Conservation (phyloP, 2,797 vertebrate genomes). For the Channa striata region DNA sequence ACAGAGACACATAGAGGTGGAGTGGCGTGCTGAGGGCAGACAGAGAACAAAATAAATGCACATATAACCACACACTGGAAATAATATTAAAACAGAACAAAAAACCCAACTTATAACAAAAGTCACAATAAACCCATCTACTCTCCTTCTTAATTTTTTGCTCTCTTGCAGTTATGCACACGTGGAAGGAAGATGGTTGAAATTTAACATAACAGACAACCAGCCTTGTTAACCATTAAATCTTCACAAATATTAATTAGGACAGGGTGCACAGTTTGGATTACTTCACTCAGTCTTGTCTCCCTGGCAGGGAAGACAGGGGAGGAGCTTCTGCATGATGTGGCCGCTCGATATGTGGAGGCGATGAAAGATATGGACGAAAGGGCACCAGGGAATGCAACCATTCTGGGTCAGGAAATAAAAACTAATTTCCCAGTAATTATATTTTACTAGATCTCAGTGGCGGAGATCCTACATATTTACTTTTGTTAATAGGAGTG, state of each 20-base stretch:
- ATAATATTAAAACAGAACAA: too few species aligned
- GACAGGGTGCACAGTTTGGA: conserved; percentile 11
- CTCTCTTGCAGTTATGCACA: conserved; percentile 31
- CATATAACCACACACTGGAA: too few species aligned
- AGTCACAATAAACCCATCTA: neutral
- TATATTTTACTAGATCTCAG: neutral
- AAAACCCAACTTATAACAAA: too few species aligned
- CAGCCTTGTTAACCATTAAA: conserved; percentile 25
- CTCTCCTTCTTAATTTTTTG: conserved; percentile 64
- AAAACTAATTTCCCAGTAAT: neutral
- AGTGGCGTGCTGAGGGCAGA: too few species aligned
- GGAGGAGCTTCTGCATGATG: conserved; percentile 80
- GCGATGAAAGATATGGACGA: conserved; percentile 91
- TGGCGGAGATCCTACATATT: neutral
- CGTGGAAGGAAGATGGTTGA: conserved; percentile 32
- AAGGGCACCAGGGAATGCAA: conserved; percentile 87
- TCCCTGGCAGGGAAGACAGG: conserved; percentile 59
- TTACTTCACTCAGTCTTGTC: neutral
- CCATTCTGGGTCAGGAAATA: conserved; percentile 81
- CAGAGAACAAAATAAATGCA: too few species aligned
- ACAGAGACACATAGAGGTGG: too few species aligned
- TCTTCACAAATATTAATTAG: conserved; percentile 31
- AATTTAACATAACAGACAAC: conserved; percentile 51
- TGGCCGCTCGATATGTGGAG: conserved; percentile 83
- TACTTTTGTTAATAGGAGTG: conserved; percentile 74